Evolutionary conservation across 2,797 vertebrate genomes (phyloP), one percentile per base, ranked within the genome.

Genomic region (Artibeus jamaicensis): DNA sequence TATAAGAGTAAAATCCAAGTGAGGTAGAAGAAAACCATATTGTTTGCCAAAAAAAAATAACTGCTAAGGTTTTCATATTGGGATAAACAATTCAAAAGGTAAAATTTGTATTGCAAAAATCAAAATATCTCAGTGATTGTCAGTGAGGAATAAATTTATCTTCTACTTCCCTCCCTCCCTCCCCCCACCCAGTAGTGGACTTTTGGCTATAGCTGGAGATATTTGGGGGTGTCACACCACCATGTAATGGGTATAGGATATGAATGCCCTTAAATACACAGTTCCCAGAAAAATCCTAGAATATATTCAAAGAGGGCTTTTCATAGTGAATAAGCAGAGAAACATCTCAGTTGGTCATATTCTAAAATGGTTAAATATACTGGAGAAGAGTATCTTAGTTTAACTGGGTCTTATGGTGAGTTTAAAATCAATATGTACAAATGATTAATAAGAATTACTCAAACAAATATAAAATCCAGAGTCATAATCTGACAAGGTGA

Each of bases 341-440:
- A 39, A 0, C 68, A 62, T 18, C 29, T 86, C 0, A 44, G 9
- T 22, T 37, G 1, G 5, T 7, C 44, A 34, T 85, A 67, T 83
- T 82, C 37, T 26, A 86, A 94, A 78, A 70, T 59, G 2, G 86
- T 6, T 71, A 50, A 24, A 73, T 77, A 89, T 55, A 42, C n/a
- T 55, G 6, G 24, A 91, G 67, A 59, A 4, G n/a, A 73, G 68
- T 5, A 73, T 32, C 22, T 78, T 81, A 76, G 22, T 19, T 37
- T 62, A 87, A 29, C 7, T 34, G 32, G n/a, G 2, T 37, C 0
- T 46, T 82, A 53, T 14, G 42, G n/a, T 65, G 71, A 89, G 15
- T 37, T 89, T 95, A 90, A 95, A 90, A 86, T 32, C 74, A 89
- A 79, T 32, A 57, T 0, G 3, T 26, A 48, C 32, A 96, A 77